These are phyloP conservation scores for Hippocampus mohnikei DNA, from an alignment of 2,113 vertebrate species.

Conservation along the genomic window DNA sequence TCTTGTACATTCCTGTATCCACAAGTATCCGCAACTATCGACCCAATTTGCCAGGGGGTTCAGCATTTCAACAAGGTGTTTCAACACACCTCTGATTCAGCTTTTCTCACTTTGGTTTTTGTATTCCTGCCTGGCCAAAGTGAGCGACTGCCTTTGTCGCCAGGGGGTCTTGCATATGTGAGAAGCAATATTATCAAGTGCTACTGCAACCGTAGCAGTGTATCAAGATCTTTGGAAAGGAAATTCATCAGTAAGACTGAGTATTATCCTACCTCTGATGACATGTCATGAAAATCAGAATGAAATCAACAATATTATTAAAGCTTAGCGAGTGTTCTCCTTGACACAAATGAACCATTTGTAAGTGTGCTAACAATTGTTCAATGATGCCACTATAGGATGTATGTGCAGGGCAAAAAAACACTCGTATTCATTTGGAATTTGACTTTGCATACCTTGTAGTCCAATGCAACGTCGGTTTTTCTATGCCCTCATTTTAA, in stretches of 20 bases:
- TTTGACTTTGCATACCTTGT: too few species aligned
- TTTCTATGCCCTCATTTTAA: too few species aligned
- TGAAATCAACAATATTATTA: too few species aligned
- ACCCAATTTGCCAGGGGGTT: conserved; percentile 22
- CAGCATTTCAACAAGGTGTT: conserved; percentile 15
- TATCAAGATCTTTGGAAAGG: not conserved
- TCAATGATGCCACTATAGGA: too few species aligned
- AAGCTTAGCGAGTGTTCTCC: too few species aligned
- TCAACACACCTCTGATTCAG: not conserved
- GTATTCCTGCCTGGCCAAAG: not conserved
- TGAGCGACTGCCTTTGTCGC: not conserved
- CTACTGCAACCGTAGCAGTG: not conserved
- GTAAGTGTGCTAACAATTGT: not conserved
- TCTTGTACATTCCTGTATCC: not conserved
- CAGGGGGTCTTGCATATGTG: not conserved
- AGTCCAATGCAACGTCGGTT: too few species aligned
- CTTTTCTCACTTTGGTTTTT: not conserved
- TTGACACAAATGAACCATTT: not conserved
- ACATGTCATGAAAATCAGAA: too few species aligned
- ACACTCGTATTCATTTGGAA: too few species aligned
- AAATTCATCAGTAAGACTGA: not conserved
- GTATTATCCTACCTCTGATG: not conserved
- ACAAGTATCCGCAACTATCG: conserved; percentile 5
- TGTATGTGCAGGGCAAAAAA: too few species aligned
- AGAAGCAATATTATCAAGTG: not conserved